Base-by-base conservation (phyloP, 2,113 vertebrate genomes). In the Catharus bicknelli region DNA sequence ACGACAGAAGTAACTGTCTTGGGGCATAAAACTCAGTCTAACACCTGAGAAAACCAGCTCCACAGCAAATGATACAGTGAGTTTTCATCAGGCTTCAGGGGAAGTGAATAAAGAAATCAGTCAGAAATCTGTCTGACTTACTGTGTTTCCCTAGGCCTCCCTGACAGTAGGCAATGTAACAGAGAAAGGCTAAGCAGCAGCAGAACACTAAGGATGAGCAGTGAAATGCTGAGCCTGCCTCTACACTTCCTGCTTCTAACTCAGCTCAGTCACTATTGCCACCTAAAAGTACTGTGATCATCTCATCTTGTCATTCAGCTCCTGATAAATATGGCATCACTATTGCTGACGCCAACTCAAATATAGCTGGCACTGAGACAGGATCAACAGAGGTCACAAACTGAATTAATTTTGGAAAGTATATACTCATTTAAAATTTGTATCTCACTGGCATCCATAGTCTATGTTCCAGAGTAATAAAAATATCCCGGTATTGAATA, bases 321-420 rank as follows among this genome's bases (percentile, higher is more conserved):
- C 67, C 13, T 63, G 36, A 92, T 29, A 91, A 87, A 92, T 53
- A 93, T 1, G 43, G 70, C 75, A 66, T 43, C 63, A 34, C 75
- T 85, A 89, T 36, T 88, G 86, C 89, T 92, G 91, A 93, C 58
- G 57, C 17, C 54, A 89, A 40, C 38, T 63, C 69, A 75, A 81
- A 69, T 51, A 43, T 5, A 79, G 74, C 81, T 87, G 74, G 73
- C 86, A 73, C 50, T 7, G 42, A 75, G 30, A 63, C 43, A 83
- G 42, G 50, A 86, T 72, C 83, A 86, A 84, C 68, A 70, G 59
- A 74, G 75, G 55, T 78, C 68, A 80, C 30, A 69, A 58, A 86
- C 16, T 13, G 48, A 91, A 92, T 75, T 90, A 26, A 74, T 84
- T 96, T 69, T 50, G 82, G 34, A 70, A 75, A 78, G 18, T 32